Percentiles rank a stretch among this genome's conserved stretches.
phyloP scores from a whole-genome alignment of 35 echinoderm and acorn worm species.

The Amphiura filiformis region DNA sequence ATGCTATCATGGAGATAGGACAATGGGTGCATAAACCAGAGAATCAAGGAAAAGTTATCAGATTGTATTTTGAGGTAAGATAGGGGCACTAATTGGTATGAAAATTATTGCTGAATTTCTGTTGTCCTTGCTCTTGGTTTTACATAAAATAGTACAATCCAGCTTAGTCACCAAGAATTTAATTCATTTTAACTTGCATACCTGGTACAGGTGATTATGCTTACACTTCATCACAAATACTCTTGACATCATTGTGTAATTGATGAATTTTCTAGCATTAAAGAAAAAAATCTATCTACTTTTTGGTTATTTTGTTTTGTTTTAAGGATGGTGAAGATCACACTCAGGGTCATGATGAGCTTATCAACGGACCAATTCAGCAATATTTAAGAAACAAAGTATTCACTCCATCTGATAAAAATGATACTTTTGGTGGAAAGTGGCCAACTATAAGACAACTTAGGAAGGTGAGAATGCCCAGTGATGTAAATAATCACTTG shows the following conservation, averaged over 20 bases:
- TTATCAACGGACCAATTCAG: conserved; percentile 66
- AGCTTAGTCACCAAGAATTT: background rate
- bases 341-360: conserved; percentile 65
- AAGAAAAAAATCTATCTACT: no score
- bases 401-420: conserved; percentile 65
- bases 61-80: conserved; percentile 80
- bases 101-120: background rate
- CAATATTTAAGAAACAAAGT: conserved; percentile 59
- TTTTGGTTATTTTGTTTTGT: background rate
- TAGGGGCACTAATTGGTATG: background rate
- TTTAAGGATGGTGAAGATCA: conserved; percentile 49
- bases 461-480: conserved; percentile 67
- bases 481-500: no score
- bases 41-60: conserved; percentile 58
- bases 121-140: background rate
- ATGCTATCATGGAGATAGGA: conserved; percentile 77
- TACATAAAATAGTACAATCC: background rate
- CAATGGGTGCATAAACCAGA: conserved; percentile 69
- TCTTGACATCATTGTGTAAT: no score
- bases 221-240: no score
- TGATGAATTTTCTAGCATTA: no score
- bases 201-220: no score
- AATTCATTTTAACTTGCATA: background rate
- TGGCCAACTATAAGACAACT: conserved; percentile 73
- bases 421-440: conserved; percentile 23